These are phyloP conservation scores for Tragelaphus imberbis DNA, from an alignment of 2,113 vertebrate species.

Conservation along the genomic window DNA sequence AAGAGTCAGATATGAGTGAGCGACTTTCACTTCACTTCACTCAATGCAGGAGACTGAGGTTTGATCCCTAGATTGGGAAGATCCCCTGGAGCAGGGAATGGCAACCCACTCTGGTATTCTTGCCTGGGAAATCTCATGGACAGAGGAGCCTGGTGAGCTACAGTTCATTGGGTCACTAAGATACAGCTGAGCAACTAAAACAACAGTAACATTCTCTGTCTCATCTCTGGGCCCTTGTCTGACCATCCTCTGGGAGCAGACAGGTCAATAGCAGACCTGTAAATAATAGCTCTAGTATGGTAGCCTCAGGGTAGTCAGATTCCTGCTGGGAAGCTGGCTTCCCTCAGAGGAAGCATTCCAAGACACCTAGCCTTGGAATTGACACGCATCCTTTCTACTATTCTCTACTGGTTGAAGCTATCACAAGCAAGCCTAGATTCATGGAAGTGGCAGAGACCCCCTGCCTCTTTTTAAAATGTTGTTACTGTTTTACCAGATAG, in stretches of 20 bases:
- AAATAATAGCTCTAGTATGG: not conserved
- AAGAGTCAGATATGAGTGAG: not conserved
- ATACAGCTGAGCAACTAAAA: not conserved
- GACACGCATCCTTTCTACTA: not conserved
- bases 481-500: not conserved
- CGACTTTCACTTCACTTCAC: not conserved
- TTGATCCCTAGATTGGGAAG: not conserved
- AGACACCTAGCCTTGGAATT: not conserved
- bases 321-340: not conserved
- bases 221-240: not conserved
- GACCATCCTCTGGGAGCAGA: accelerated
- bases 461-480: not conserved
- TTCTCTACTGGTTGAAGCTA: accelerated
- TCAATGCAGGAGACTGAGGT: accelerated
- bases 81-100: not conserved
- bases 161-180: not conserved
- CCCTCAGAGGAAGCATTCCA: not conserved
- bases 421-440: not conserved
- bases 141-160: not conserved
- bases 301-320: accelerated
- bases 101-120: not conserved
- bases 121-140: not conserved
- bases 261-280: not conserved
- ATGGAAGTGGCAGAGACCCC: accelerated
- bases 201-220: not conserved